Evolutionary conservation across 2,797 vertebrate species (phyloP).

Genomic region (Spinibarbus caldwelli): DNA sequence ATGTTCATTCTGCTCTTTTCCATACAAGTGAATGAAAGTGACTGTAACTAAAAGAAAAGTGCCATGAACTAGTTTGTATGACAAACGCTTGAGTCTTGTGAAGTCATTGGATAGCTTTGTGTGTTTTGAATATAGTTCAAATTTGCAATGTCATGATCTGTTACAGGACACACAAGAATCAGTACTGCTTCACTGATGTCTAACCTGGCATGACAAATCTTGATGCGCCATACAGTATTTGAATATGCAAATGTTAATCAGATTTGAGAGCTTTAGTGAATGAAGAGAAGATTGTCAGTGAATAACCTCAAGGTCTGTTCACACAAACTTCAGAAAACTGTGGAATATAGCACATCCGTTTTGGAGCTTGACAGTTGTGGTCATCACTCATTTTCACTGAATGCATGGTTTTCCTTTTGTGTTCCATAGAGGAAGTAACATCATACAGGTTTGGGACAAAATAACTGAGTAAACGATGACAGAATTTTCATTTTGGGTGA

Average conservation of each 20-base stretch:
- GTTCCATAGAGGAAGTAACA: neutral
- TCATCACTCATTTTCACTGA: neutral
- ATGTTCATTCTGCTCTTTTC: neutral
- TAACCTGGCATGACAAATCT: neutral
- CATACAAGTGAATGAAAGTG: neutral
- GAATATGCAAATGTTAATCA: neutral
- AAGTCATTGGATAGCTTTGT: neutral
- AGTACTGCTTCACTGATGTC: neutral
- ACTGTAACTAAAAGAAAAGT: neutral
- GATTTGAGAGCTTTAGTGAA: neutral
- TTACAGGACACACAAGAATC: neutral
- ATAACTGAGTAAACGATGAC: neutral
- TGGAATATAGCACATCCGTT: neutral
- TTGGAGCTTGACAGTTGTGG: neutral
- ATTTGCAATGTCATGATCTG: neutral
- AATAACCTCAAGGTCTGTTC: neutral
- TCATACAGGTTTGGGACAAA: neutral
- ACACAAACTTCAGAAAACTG: neutral
- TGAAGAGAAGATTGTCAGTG: neutral
- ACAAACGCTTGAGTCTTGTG: neutral
- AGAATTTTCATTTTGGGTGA: neutral
- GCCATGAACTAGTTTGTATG: neutral
- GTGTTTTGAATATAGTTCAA: neutral
- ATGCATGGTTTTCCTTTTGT: neutral
- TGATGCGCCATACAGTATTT: neutral